phyloP scores from a whole-genome alignment of 2,797 vertebrate species.

The Falco concolor region DNA sequence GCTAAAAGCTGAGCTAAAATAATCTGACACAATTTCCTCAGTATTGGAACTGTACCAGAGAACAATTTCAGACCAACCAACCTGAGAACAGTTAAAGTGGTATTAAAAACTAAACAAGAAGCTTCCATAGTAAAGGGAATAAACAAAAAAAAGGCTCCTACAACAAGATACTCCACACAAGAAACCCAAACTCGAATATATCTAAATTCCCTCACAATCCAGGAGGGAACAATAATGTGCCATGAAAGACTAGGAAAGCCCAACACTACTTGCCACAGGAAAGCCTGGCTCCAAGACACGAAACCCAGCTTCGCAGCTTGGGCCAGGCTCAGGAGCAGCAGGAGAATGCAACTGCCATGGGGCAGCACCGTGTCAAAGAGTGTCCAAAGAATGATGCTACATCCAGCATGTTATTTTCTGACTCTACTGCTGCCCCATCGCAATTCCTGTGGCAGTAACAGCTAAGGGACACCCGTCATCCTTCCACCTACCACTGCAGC shows the following conservation, averaged over 20 bases:
- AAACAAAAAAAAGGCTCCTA: not conserved
- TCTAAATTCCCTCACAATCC: not conserved
- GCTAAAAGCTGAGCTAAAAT: not conserved
- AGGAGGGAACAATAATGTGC: not conserved
- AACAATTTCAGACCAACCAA: not conserved
- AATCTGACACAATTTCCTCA: not conserved
- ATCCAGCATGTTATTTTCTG: accelerated
- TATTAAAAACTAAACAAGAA: not conserved
- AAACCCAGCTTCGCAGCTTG: not conserved
- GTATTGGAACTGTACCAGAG: not conserved
- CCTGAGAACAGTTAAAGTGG: not conserved
- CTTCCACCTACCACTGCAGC: not conserved
- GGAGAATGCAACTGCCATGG: not conserved
- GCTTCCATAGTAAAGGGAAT: not conserved
- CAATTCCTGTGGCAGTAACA: not conserved
- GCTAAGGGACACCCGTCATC: not conserved
- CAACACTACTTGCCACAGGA: not conserved
- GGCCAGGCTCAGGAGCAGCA: not conserved
- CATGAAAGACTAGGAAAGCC: not conserved
- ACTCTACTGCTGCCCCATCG: not conserved
- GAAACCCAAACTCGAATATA: not conserved
- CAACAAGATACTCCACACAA: not conserved
- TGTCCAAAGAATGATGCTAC: not conserved
- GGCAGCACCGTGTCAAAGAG: not conserved
- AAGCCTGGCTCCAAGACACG: not conserved